These are phyloP conservation scores for Resseliella maxima DNA, from an alignment of 2,888 invertebrate genomes.

Conservation along the genomic window DNA sequence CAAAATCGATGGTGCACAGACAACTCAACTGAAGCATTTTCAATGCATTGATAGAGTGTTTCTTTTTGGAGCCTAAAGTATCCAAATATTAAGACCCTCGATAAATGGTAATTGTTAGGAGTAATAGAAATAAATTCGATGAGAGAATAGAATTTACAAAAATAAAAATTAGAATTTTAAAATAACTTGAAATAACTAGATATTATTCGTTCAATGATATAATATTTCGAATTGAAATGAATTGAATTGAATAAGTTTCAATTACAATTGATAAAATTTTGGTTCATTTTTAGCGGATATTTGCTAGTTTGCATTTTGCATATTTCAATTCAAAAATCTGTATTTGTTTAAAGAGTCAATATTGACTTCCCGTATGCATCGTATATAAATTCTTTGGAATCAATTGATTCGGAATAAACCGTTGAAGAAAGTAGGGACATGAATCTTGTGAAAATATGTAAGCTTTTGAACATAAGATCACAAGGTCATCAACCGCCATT, in stretches of 20 bases:
- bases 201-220: too few relatives aligned
- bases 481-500: slow-evolving; percentile 41
- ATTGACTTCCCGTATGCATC: slow-evolving; percentile 11
- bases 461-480: slow-evolving; percentile 36
- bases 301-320: not conserved
- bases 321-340: not conserved
- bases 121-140: too few relatives aligned
- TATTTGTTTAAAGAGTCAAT: not conserved
- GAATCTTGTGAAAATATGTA: slow-evolving; percentile 8
- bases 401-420: not conserved
- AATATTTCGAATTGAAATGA: not conserved
- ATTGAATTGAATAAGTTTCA: not conserved
- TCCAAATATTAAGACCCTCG: too few relatives aligned
- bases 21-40: not conserved
- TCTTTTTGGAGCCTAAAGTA: too few relatives aligned
- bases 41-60: not conserved
- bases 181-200: not conserved
- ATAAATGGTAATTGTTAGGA: too few relatives aligned
- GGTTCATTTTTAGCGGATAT: too few relatives aligned
- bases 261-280: too few relatives aligned
- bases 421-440: not conserved
- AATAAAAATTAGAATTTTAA: not conserved
- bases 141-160: slow-evolving; percentile 6
- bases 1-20: slow-evolving; percentile 20
- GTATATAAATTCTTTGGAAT: not conserved